Evolutionary conservation across 2,888 invertebrate genomes (phyloP), one percentile per base, ranked within the genome.

Genomic region (Eupithecia vulgata): DNA sequence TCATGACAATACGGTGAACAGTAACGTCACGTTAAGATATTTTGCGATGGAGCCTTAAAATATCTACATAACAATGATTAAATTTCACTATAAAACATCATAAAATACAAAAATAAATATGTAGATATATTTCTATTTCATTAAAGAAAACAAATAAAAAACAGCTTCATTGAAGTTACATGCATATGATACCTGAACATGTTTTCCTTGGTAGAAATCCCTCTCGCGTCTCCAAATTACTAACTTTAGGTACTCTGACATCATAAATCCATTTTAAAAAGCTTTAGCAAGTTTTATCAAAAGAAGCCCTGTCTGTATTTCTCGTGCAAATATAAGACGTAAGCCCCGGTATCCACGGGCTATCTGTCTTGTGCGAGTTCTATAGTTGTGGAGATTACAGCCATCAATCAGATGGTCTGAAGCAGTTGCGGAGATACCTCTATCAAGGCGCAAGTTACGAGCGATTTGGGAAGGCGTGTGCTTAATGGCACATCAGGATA

Each of bases 321-420:
- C 73, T 73, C 66, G 34, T 57, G 64, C 52, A 66, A 83, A 84
- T 83, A 85, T 81, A 81, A 78, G 82, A 79, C 81, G 79, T 78
- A 79, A 81, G 76, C 77, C 72, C 75, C 72, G 72, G 82, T 82
- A 83, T 84, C 81, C 79, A 80, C 79, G 77, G 79, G 84, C 83
- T 83, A 87, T 90, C 83, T 86, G 83, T 90, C 87, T 90, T 86
- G 81, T 83, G 84, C 81, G 84, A 84, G 84, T 88, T 85, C 84
- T 85, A 86, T 88, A 87, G 87, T 87, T 84, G 87, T 85, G 84
- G 86, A 89, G 88, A 90, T 90, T 91, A 89, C 86, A 87, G 81
- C 85, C 86, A 91, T 91, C 90, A 90, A 91, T 92, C 91, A 91
- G 88, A 81, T 82, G 80, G 83, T 85, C 82, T 85, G 82, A 82